phyloP scores from a whole-genome alignment of 2,113 vertebrate genomes.

The Nicator chloris region DNA sequence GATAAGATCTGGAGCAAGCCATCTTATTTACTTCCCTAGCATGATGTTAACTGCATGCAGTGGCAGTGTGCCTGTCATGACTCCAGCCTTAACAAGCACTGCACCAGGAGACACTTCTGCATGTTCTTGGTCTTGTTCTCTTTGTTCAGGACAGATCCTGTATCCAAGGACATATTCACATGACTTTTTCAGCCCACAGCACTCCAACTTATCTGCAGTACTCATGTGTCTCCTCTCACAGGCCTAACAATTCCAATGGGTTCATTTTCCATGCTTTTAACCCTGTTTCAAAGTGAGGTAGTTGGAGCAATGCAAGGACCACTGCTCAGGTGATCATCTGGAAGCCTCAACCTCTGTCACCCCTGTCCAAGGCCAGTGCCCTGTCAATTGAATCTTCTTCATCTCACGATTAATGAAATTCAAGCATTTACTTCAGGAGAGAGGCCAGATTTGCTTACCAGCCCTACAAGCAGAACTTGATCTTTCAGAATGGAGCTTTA shows the following conservation, averaged over 20 bases:
- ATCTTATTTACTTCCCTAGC: background rate
- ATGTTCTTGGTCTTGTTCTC: background rate
- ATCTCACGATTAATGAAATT: background rate
- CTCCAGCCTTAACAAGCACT: background rate
- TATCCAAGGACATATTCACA: background rate
- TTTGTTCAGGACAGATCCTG: background rate
- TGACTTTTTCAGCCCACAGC: background rate
- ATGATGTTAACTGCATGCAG: background rate
- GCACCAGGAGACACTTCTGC: background rate
- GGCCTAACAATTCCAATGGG: fast-evolving
- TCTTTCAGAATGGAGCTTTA: background rate
- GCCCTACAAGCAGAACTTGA: background rate
- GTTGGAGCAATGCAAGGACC: background rate
- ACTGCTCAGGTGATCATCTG: fast-evolving
- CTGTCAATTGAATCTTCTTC: background rate
- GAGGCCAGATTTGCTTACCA: background rate
- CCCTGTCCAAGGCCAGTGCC: background rate
- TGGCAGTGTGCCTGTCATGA: background rate
- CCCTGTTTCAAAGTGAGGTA: background rate
- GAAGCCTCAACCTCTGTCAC: background rate
- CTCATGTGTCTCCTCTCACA: background rate
- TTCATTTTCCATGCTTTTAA: background rate
- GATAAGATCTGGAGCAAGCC: background rate
- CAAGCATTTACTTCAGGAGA: background rate
- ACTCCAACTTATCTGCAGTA: background rate